These are phyloP conservation scores for Vandiemenella viatica DNA, from an alignment of 2,888 invertebrate species.

Conservation along the genomic window DNA sequence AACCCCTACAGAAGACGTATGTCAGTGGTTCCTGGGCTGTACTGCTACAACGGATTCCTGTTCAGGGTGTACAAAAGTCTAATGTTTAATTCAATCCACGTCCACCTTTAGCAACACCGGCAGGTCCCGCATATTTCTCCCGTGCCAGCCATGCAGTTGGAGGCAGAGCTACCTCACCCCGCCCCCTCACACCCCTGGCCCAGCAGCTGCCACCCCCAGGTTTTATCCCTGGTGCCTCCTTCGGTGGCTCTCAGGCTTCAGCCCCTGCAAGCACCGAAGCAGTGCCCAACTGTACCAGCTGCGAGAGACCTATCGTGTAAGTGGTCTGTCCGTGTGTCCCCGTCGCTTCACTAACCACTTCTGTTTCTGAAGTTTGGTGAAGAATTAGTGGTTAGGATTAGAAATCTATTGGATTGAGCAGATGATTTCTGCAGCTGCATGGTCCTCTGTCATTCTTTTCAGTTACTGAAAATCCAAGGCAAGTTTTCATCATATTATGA, in stretches of 20 bases:
- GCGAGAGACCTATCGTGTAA: conserved; percentile 80
- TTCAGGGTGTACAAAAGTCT: background rate
- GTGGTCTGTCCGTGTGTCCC: conserved; percentile 29
- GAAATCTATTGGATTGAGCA: too few species aligned
- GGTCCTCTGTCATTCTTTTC: too few species aligned
- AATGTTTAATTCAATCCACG: background rate
- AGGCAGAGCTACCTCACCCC: conserved; percentile 43
- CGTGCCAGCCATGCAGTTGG: conserved; percentile 63
- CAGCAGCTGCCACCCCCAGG: conserved; percentile 29
- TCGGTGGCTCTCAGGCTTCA: background rate
- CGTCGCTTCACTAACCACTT: conserved; percentile 14
- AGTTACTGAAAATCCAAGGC: too few species aligned
- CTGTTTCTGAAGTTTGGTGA: conserved; percentile 3
- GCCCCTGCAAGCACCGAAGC: conserved; percentile 19
- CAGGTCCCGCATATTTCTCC: conserved; percentile 42
- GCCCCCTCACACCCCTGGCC: conserved; percentile 37
- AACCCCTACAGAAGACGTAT: too few species aligned
- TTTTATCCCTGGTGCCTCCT: too few species aligned
- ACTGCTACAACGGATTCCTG: background rate
- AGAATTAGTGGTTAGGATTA: too few species aligned
- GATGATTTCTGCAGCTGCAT: too few species aligned
- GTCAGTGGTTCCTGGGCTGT: too few species aligned
- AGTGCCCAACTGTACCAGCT: conserved; percentile 61
- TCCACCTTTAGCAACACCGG: conserved; percentile 14
- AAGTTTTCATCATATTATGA: too few species aligned